Evolutionary conservation across 1,140 invertebrate genomes (phyloP), one percentile per base, ranked within the genome.

Genomic region (Brevipalpus yothersi): DNA sequence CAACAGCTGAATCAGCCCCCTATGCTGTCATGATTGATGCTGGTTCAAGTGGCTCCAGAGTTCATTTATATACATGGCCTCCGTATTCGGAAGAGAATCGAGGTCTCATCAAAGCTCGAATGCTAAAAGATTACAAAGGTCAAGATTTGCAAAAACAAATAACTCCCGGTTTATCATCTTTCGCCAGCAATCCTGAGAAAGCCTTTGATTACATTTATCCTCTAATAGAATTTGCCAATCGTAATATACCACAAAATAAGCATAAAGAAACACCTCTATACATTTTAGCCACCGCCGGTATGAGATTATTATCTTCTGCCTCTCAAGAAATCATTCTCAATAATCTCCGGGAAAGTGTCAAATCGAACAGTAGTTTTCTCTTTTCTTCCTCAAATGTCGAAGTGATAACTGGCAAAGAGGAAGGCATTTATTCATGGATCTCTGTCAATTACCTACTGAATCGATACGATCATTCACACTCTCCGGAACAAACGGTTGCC

Each of bases 341-440:
- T 40, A 69, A 74, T 62, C 60, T 78, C 4, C 65, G 69, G 31
- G 66, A 57, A 53, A 70, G 75, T 58, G 70, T 78, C 40, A 69
- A 71, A 4, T 65, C 70, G 60, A 62, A 73, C 21, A 76, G 69
- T 64, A 63, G 68, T 45, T 75, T 78, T 65, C 66, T 71, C 41
- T 71, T 79, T 43, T 62, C 73, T 9, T 68, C 72, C 41, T 70
- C 71, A 58, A 71, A 77, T 63, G 73, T 75, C 62, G 70, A 76
- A 64, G 72, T 78, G 1, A 79, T 78, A 41, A 70, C 71, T 61
- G 76, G 76, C 9, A 75, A 76, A 67, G 70, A 74, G 65, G 76
- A 78, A 67, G 76, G 76, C 1, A 72, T 78, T 19, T 78, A 77
- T 68, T 74, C 72, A n/a, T 78, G 76, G 76, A 75, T 77, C 53